Evolutionary conservation across 2,888 invertebrate species (phyloP), one percentile per base, ranked within the genome.

Genomic region (Icerya purchasi): DNA sequence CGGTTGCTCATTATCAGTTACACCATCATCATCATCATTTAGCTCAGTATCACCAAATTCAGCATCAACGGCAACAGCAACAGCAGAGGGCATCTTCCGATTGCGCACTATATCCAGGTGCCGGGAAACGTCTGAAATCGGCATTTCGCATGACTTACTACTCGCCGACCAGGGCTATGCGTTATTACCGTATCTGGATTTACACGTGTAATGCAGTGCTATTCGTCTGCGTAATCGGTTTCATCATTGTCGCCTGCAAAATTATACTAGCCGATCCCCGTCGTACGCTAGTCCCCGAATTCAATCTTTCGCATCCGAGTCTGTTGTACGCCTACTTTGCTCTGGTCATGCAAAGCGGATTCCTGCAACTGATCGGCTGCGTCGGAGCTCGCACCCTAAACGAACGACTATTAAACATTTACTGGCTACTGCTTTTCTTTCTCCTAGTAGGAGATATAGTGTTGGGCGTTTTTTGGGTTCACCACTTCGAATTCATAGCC

Each of bases 101-200:
- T 19, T 53, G 54, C 53, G 56, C 56, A 52, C 54, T 56, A 55
- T 49, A 54, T 60, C 56, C 55, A 8, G 5, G 3, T 22, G 22
- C 20, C 14, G 24, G 3, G 5, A 20, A 54, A 24, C 3, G 54
- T 23, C n/a, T 18, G 22, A 57, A 53, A 57, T 22, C 60, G 52
- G 56, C 60, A 60, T 58, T 63, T 62, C 62, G 61, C 65, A 66
- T 65, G 66, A 65, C 66, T 66, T 66, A 66, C 66, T 63, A 64
- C 64, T 64, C 64, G 65, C 66, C 64, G 65, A 65, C 65, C 62
- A 65, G 64, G 75, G 76, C 78, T 70, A 80, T 79, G 80, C 78
- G 84, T 78, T 86, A 86, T 77, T 86, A 86, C 75, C 83, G 87
- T 75, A 82, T 88, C 73, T 88, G 88, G 88, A 88, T 89, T 72